Conservation (phyloP, 53 echinoderm and acorn worm genomes). For the Holothuria leucospilota region DNA sequence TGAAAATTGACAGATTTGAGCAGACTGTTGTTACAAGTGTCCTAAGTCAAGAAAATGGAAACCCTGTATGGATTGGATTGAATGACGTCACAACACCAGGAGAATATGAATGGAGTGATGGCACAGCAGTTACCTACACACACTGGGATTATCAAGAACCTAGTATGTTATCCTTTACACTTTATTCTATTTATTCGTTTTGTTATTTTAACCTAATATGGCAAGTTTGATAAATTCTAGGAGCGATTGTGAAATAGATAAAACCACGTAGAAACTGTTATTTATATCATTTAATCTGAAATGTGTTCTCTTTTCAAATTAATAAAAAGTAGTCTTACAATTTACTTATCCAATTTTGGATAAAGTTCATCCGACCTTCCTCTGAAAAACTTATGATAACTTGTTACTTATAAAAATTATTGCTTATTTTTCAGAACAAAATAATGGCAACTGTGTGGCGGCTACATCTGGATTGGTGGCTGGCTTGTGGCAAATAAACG, state of each 20-base stretch:
- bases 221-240: too few species aligned
- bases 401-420: too few species aligned
- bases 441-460: constrained; percentile 75
- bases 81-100: constrained; percentile 56
- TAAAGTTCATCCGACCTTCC: too few species aligned
- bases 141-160: constrained; percentile 85
- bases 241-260: too few species aligned
- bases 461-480: constrained; percentile 70
- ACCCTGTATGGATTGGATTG: constrained; percentile 82
- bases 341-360: too few species aligned
- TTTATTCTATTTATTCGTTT: neutral
- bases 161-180: constrained; percentile 49
- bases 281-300: too few species aligned
- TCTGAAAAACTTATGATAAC: too few species aligned
- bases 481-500: constrained; percentile 80
- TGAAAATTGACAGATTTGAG: constrained; percentile 64
- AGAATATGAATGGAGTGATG: constrained; percentile 77
- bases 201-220: neutral
- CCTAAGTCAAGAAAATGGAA: constrained; percentile 77
- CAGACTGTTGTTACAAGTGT: constrained; percentile 83
- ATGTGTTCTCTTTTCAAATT: too few species aligned
- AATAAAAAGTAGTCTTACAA: too few species aligned
- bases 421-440: neutral
- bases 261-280: too few species aligned
- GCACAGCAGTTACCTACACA: constrained; percentile 72